Conservation (phyloP, 64 coral and sea anemone species). For the Pachyseris speciosa region DNA sequence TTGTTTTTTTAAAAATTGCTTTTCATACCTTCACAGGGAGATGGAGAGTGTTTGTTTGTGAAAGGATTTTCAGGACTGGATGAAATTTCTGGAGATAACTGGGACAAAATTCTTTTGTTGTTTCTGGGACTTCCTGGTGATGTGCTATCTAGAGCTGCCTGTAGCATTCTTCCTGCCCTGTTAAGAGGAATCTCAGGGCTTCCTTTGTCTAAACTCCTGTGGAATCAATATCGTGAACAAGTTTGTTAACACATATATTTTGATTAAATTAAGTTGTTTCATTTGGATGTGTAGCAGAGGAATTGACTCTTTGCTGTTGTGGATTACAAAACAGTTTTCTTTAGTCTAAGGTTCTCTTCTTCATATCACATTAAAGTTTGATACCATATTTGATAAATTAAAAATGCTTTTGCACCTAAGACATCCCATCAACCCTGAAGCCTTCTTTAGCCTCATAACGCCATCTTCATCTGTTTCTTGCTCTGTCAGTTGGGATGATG, state of each 20-base stretch:
- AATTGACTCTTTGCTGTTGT: too few species aligned
- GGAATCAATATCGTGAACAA: background rate
- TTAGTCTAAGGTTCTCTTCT: too few species aligned
- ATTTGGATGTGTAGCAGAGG: too few species aligned
- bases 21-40: background rate
- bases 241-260: background rate
- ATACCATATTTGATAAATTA: background rate
- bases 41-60: background rate
- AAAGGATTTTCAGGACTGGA: constrained; percentile 23
- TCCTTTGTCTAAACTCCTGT: background rate
- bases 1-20: too few species aligned
- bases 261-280: too few species aligned
- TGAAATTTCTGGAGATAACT: constrained; percentile 28
- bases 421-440: constrained; percentile 47
- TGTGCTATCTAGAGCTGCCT: constrained; percentile 55
- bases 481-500: background rate
- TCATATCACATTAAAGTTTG: too few species aligned
- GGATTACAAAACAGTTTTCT: too few species aligned
- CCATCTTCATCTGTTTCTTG: constrained; percentile 13
- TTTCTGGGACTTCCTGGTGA: background rate
- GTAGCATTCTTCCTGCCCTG: constrained; percentile 57
- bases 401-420: constrained; percentile 41
- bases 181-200: constrained; percentile 17
- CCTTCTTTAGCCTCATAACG: constrained; percentile 40
- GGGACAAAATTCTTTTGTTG: background rate